A percentile compares a stretch with the other conserved stretches of the same genome.
Conservation (phyloP, 1,140 invertebrate genomes). For the Physella acuta region DNA sequence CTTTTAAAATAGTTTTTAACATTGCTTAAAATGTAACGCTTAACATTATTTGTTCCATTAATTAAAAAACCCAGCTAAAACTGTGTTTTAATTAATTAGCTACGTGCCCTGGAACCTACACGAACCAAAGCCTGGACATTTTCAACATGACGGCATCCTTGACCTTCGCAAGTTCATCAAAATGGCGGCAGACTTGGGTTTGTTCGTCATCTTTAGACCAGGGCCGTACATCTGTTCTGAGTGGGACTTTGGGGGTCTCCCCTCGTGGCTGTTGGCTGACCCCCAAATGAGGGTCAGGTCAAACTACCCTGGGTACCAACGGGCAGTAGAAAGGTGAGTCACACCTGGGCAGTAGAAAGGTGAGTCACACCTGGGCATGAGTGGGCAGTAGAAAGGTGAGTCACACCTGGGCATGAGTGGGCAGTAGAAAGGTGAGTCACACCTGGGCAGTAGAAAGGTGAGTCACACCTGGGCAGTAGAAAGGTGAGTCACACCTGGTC, state of each 20-base stretch:
- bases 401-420: background rate
- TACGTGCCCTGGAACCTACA: conserved; percentile 66
- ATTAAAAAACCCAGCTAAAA: too few species aligned
- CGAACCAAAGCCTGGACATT: conserved; percentile 59
- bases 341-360: too few species aligned
- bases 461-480: too few species aligned
- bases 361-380: background rate
- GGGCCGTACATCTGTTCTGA: conserved; percentile 94
- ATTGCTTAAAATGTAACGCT: too few species aligned
- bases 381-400: conserved; percentile 13
- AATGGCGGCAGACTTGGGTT: conserved; percentile 75
- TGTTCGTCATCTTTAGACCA: conserved; percentile 82
- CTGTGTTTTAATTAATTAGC: too few species aligned
- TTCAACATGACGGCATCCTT: conserved; percentile 59
- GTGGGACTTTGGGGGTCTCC: conserved; percentile 70
- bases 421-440: background rate
- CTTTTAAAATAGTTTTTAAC: too few species aligned
- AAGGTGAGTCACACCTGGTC: too few species aligned
- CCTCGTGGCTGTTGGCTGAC: conserved; percentile 62
- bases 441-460: too few species aligned
- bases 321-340: conserved; percentile 57
- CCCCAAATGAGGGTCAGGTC: conserved; percentile 63
- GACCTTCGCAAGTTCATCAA: conserved; percentile 51
- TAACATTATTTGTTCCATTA: too few species aligned
- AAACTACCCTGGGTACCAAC: conserved; percentile 61